These are phyloP conservation scores for Triplophysa siluroides DNA, from an alignment of 2,113 vertebrate genomes.

Conservation along the genomic window DNA sequence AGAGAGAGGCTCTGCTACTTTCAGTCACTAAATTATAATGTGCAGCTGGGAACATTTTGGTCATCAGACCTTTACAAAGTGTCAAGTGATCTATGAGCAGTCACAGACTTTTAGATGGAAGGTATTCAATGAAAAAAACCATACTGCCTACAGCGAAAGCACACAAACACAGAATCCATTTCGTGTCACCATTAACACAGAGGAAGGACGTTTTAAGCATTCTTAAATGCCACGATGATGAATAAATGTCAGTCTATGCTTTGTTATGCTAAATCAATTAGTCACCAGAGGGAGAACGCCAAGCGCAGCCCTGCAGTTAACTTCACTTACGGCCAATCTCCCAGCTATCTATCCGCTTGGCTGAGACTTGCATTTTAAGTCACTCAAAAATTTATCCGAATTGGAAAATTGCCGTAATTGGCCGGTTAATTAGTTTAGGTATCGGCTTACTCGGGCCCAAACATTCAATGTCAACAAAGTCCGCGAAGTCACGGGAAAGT, in stretches of 20 bases:
- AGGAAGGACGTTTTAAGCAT: slow-evolving; percentile 51
- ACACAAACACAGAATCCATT: slow-evolving; percentile 46
- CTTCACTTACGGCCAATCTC: slow-evolving; percentile 47
- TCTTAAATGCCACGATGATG: slow-evolving; percentile 55
- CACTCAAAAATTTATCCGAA: slow-evolving; percentile 60
- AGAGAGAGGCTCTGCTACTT: slow-evolving; percentile 51
- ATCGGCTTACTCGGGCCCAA: slow-evolving; percentile 52
- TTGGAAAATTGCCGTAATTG: slow-evolving; percentile 68
- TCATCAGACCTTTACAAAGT: slow-evolving; percentile 54
- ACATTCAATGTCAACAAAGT: slow-evolving; percentile 63
- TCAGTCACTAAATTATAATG: slow-evolving; percentile 55
- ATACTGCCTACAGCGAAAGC: slow-evolving; percentile 24
- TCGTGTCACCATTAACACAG: slow-evolving; percentile 52
- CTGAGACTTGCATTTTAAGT: slow-evolving; percentile 56
- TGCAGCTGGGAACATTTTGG: slow-evolving; percentile 50
- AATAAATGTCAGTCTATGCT: slow-evolving; percentile 61
- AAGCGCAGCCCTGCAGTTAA: slow-evolving; percentile 34
- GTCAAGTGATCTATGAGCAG: slow-evolving; percentile 55
- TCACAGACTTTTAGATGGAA: slow-evolving; percentile 50
- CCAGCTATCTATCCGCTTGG: slow-evolving; percentile 49
- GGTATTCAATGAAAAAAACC: slow-evolving; percentile 41
- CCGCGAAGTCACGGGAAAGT: slow-evolving; percentile 44
- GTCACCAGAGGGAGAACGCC: slow-evolving; percentile 37
- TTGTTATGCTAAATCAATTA: slow-evolving; percentile 62
- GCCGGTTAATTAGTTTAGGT: slow-evolving; percentile 68